Evolutionary conservation across 2,888 invertebrate species (phyloP).

Genomic region (Patella depressa): DNA sequence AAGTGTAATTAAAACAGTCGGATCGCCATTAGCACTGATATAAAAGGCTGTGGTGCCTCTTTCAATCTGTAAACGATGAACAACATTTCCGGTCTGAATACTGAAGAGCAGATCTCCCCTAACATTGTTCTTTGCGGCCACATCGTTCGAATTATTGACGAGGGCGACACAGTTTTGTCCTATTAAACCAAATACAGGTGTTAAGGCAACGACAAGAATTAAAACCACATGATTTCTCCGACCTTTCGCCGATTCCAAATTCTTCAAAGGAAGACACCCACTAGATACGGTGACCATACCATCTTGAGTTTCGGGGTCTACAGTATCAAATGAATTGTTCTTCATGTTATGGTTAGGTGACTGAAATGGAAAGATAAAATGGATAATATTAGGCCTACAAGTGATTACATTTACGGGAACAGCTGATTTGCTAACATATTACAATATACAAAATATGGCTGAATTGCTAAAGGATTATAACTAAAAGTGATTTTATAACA

Average conservation of each 20-base stretch:
- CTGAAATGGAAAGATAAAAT: not conserved
- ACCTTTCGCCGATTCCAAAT: constrained; percentile 29
- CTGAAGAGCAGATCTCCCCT: constrained; percentile 38
- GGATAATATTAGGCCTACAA: too few species aligned
- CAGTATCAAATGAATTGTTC: not conserved
- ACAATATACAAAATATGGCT: too few species aligned
- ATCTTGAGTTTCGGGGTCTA: not conserved
- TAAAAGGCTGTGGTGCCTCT: constrained; percentile 53
- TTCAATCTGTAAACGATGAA: constrained; percentile 54
- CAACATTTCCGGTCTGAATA: constrained; percentile 44
- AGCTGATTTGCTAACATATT: too few species aligned
- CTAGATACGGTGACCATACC: constrained; percentile 2
- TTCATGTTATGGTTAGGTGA: not conserved
- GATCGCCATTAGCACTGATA: constrained; percentile 43
- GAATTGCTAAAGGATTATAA: too few species aligned
- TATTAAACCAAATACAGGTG: constrained; percentile 33
- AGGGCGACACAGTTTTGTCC: constrained; percentile 32
- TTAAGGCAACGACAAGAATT: constrained; percentile 31
- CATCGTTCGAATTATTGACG: constrained; percentile 10
- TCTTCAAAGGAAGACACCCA: constrained; percentile 11
- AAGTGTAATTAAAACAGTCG: not conserved
- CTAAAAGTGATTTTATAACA: too few species aligned
- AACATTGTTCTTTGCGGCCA: constrained; percentile 29
- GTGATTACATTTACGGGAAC: too few species aligned
- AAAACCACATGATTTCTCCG: constrained; percentile 35